Percentiles rank a stretch among this genome's conserved stretches.
phyloP scores from a whole-genome alignment of 1,140 invertebrate genomes.

The Ruditapes philippinarum region DNA sequence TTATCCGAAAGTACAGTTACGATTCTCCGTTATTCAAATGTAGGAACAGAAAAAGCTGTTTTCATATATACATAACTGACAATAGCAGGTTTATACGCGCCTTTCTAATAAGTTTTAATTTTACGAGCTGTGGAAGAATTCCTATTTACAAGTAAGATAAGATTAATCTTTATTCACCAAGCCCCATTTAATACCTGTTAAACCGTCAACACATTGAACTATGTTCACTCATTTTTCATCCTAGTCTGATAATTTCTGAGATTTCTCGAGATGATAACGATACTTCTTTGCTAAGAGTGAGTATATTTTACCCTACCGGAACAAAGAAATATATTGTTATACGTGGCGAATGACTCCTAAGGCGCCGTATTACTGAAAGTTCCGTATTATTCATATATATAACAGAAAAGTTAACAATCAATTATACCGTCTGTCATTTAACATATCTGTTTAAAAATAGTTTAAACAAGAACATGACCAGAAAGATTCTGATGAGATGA shows the following conservation, averaged over 20 bases:
- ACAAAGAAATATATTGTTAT: not conserved
- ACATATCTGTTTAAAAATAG: too few species aligned
- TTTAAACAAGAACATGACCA: too few species aligned
- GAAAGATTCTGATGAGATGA: too few species aligned
- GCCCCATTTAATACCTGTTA: slow-evolving; percentile 20
- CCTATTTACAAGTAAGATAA: not conserved
- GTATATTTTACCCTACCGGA: not conserved
- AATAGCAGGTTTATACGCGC: not conserved
- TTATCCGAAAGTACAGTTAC: too few species aligned
- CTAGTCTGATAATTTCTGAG: not conserved
- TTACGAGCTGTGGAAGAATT: not conserved
- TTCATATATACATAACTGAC: too few species aligned
- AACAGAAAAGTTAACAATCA: too few species aligned
- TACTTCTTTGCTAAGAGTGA: not conserved
- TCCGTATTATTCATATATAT: too few species aligned
- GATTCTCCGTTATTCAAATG: too few species aligned
- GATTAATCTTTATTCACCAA: not conserved
- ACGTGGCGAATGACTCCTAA: not conserved
- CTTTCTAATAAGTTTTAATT: not conserved
- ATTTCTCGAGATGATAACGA: slow-evolving; percentile 1
- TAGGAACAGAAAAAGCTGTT: too few species aligned
- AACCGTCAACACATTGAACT: slow-evolving; percentile 3
- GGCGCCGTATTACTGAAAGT: not conserved
- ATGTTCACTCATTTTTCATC: slow-evolving; percentile 4
- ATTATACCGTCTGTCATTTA: too few species aligned